Evolutionary conservation across 2,888 invertebrate genomes (phyloP).

Genomic region (Meiosimyza decipiens): DNA sequence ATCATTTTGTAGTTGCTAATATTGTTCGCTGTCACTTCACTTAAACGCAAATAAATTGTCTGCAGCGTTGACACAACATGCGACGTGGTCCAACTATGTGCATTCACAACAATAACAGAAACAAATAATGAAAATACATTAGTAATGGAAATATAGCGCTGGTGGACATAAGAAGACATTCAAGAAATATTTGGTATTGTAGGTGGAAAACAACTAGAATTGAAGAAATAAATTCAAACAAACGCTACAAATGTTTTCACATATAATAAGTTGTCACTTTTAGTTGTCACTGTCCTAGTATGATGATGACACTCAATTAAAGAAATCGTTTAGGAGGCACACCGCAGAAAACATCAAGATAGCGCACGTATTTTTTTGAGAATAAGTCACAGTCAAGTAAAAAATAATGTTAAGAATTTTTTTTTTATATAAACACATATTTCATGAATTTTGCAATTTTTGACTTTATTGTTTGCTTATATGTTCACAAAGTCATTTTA

Average conservation of each 20-base stretch:
- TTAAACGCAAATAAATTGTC: constrained; percentile 23
- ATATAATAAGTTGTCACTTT: constrained; percentile 29
- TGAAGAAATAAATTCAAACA: constrained; percentile 5
- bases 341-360: not conserved
- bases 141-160: too few species aligned
- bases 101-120: too few species aligned
- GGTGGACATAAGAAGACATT: too few species aligned
- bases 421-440: too few species aligned
- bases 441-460: too few species aligned
- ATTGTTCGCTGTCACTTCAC: not conserved
- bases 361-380: not conserved
- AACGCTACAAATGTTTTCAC: constrained; percentile 23
- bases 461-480: too few species aligned
- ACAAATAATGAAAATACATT: too few species aligned
- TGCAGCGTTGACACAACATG: not conserved
- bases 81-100: too few species aligned
- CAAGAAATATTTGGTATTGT: too few species aligned
- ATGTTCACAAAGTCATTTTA: too few species aligned
- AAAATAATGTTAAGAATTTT: too few species aligned
- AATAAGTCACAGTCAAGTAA: too few species aligned
- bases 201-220: not conserved
- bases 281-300: not conserved
- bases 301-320: constrained; percentile 13
- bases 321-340: not conserved
- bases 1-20: constrained; percentile 24